Conservation (phyloP, 2,888 invertebrate genomes). For the Phyllotreta cruciferae region DNA sequence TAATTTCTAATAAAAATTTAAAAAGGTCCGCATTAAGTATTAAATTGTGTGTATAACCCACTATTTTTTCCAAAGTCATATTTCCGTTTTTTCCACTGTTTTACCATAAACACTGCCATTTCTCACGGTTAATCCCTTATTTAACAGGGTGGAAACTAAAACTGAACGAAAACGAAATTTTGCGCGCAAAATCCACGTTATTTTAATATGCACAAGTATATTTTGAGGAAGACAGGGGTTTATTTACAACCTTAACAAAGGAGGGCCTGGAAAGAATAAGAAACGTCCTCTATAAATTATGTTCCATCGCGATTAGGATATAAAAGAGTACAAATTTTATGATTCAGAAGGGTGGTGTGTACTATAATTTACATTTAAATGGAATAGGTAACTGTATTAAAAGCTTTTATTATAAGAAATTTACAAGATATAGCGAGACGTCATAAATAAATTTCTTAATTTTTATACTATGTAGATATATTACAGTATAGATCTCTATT, state of each 20-base stretch:
- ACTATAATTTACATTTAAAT: constrained; percentile 30
- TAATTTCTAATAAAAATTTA: too few species aligned
- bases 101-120: constrained; percentile 6
- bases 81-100: background rate
- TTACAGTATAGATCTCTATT: too few species aligned
- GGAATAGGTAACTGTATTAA: constrained; percentile 18
- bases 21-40: too few species aligned
- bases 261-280: constrained; percentile 25
- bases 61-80: background rate
- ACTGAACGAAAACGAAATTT: constrained; percentile 27
- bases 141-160: constrained; percentile 27
- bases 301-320: constrained; percentile 31
- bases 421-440: too few species aligned
- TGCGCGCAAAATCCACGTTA: constrained; percentile 20
- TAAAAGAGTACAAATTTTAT: constrained; percentile 32
- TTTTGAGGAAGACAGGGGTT: constrained; percentile 28
- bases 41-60: too few species aligned
- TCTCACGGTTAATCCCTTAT: constrained; percentile 27
- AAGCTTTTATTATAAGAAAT: too few species aligned
- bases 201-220: constrained; percentile 32
- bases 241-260: constrained; percentile 30
- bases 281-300: constrained; percentile 28
- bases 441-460: too few species aligned
- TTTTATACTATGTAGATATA: too few species aligned
- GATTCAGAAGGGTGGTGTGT: constrained; percentile 20